phyloP scores from a whole-genome alignment of 92 coral and sea anemone genomes.

The Bergia sp. region DNA sequence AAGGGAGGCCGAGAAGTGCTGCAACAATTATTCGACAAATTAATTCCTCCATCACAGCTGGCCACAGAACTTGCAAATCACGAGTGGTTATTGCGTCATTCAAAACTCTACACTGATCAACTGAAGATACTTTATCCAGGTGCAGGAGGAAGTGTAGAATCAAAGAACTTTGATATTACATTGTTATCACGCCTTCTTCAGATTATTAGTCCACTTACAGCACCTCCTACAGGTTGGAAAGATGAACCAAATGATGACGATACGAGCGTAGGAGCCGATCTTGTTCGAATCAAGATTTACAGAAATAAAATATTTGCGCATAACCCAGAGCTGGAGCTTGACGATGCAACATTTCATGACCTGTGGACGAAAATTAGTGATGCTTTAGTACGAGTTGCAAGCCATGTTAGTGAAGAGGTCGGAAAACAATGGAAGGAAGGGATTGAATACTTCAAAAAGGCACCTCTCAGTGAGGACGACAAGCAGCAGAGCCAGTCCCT shows the following conservation, averaged over 20 bases:
- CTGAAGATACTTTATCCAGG: not conserved
- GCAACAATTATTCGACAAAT: not conserved
- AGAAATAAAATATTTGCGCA: not conserved
- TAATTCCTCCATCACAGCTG: not conserved
- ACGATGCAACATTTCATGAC: not conserved
- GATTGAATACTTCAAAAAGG: not conserved
- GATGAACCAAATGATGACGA: not conserved
- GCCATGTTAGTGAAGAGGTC: not conserved
- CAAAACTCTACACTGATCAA: not conserved
- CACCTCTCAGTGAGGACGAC: not conserved
- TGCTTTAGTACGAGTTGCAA: not conserved
- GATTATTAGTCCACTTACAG: not conserved
- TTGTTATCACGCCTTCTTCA: constrained; percentile 18
- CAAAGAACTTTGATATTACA: constrained; percentile 1
- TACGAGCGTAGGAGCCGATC: not conserved
- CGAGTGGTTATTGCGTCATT: not conserved
- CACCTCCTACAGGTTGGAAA: constrained; percentile 1
- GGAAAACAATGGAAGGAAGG: not conserved
- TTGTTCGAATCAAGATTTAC: constrained; percentile 11
- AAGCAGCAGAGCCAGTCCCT: not conserved
- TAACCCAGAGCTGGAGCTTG: not conserved
- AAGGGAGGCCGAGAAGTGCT: not conserved
- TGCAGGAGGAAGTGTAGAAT: not conserved
- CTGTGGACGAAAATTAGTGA: not conserved
- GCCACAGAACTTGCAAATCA: not conserved